Evolutionary conservation across 1,140 invertebrate species (phyloP).

Genomic region (Drosophila kurseongensis): DNA sequence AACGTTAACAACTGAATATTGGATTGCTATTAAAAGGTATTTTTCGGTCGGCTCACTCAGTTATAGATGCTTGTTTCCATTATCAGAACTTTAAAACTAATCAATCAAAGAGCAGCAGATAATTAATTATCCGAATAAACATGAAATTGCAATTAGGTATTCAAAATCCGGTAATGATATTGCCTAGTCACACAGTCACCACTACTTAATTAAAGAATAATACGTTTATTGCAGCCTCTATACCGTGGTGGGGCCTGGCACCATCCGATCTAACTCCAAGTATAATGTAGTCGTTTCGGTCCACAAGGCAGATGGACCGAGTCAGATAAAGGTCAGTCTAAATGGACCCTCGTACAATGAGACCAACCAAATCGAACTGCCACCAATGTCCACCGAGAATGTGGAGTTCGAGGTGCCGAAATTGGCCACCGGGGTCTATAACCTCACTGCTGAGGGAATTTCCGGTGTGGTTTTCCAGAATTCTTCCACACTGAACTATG

Average conservation of each 20-base stretch:
- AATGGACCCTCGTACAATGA: slow-evolving; percentile 89
- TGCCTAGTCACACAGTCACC: slow-evolving; percentile 9
- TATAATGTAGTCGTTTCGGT: slow-evolving; percentile 92
- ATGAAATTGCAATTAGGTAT: slow-evolving; percentile 22
- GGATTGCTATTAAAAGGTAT: not conserved
- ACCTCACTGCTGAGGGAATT: slow-evolving; percentile 89
- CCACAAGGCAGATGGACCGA: slow-evolving; percentile 86
- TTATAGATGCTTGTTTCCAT: not conserved
- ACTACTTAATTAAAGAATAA: slow-evolving; percentile 2
- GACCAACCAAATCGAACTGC: slow-evolving; percentile 88
- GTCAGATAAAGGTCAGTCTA: slow-evolving; percentile 89
- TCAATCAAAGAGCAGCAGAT: slow-evolving; percentile 28
- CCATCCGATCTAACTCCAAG: slow-evolving; percentile 92
- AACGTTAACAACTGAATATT: too few species aligned
- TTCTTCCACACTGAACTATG: slow-evolving; percentile 89
- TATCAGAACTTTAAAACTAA: slow-evolving; percentile 16
- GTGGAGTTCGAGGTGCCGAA: slow-evolving; percentile 89
- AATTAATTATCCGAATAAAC: slow-evolving; percentile 32
- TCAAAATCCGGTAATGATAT: slow-evolving; percentile 10
- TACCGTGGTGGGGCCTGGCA: slow-evolving; percentile 91
- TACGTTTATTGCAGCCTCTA: slow-evolving; percentile 87
- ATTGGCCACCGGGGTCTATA: slow-evolving; percentile 91
- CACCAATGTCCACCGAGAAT: slow-evolving; percentile 89
- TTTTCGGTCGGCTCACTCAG: not conserved
- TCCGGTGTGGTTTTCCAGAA: slow-evolving; percentile 91